phyloP scores from a whole-genome alignment of 2,113 vertebrate genomes.

The Cyprinodon brontotheroides region DNA sequence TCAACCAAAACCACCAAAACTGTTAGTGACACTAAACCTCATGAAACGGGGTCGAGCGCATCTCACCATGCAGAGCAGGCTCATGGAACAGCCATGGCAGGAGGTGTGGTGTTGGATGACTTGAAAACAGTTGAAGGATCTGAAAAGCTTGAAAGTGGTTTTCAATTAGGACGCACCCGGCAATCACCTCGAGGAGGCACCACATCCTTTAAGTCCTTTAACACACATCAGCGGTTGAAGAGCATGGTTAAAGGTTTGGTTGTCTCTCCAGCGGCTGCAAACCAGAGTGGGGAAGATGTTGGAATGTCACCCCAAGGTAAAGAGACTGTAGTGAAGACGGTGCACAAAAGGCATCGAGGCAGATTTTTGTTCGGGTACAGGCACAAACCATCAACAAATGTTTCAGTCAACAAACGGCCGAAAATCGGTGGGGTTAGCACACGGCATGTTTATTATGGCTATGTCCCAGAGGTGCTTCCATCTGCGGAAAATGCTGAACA shows the following conservation, averaged over 20 bases:
- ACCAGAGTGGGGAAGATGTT: conserved; percentile 48
- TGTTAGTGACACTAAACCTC: conserved; percentile 43
- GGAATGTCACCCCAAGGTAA: conserved; percentile 49
- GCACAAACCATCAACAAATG: conserved; percentile 20
- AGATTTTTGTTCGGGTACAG: conserved; percentile 55
- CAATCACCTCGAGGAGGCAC: conserved; percentile 32
- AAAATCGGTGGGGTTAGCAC: conserved; percentile 8
- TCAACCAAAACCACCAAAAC: conserved; percentile 28
- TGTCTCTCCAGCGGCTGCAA: conserved; percentile 58
- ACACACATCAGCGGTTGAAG: conserved; percentile 53
- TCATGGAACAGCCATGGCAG: conserved; percentile 25
- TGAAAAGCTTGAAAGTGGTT: conserved; percentile 25
- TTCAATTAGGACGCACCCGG: conserved; percentile 26
- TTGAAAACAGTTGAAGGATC: conserved; percentile 6
- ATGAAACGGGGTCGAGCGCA: conserved; percentile 41
- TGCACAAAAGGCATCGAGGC: conserved; percentile 19
- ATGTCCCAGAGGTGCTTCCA: conserved; percentile 42
- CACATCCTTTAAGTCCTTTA: conserved; percentile 30
- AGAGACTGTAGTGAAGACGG: conserved; percentile 19
- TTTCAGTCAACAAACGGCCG: neutral
- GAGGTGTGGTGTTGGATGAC: conserved; percentile 37
- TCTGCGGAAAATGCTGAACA: neutral
- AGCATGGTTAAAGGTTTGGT: conserved; percentile 40
- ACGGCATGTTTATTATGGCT: conserved; percentile 55
- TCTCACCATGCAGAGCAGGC: conserved; percentile 42